phyloP scores from a whole-genome alignment of 2,797 vertebrate species.

The Ispidina picta region DNA sequence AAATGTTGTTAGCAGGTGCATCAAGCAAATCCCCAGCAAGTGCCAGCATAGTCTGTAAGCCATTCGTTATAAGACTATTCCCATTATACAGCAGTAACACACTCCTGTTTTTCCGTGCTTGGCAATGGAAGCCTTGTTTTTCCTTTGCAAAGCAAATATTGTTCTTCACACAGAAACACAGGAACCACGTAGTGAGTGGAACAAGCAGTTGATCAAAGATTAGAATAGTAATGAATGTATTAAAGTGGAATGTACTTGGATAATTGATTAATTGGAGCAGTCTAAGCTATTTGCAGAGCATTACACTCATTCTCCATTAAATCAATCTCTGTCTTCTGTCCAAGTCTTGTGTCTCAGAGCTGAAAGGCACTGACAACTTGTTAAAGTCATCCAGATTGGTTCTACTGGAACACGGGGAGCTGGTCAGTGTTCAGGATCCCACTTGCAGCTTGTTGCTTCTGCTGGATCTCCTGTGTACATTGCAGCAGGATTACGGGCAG shows the following conservation, averaged over 20 bases:
- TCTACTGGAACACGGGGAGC: not conserved
- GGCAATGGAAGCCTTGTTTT: not conserved
- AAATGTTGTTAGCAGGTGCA: not conserved
- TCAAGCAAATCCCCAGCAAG: not conserved
- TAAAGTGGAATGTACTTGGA: conserved; percentile 42
- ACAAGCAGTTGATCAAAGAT: conserved; percentile 55
- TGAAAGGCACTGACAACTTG: conserved; percentile 1
- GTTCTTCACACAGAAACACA: not conserved
- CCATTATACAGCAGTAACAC: not conserved
- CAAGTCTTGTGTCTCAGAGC: conserved; percentile 17
- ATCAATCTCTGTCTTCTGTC: conserved; percentile 52
- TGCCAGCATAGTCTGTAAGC: not conserved
- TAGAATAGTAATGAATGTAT: conserved; percentile 52
- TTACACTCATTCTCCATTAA: conserved; percentile 40
- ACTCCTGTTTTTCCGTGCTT: not conserved
- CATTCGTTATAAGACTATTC: not conserved
- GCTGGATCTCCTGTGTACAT: not conserved
- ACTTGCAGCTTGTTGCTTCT: not conserved
- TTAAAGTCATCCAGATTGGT: not conserved
- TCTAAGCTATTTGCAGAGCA: conserved; percentile 43
- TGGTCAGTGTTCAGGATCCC: not conserved
- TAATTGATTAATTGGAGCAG: conserved; percentile 69
- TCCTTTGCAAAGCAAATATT: not conserved
- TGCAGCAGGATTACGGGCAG: not conserved
- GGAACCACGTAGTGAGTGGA: not conserved